phyloP scores from a whole-genome alignment of 2,888 invertebrate species.

The Reticulitermes lucifugus region DNA sequence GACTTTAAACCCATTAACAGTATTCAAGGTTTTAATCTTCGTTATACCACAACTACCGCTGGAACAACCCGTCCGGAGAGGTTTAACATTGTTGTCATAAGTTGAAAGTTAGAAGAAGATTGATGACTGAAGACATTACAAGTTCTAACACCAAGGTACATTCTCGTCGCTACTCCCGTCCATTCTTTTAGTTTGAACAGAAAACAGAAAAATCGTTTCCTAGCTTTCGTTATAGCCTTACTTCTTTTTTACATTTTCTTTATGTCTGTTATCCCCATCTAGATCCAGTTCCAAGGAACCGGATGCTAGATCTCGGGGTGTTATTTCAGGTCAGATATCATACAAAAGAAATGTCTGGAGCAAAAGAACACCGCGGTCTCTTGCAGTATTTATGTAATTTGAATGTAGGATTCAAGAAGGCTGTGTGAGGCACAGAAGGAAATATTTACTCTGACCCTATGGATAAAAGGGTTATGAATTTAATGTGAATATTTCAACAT shows the following conservation, averaged over 20 bases:
- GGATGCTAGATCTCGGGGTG: background rate
- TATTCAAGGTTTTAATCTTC: background rate
- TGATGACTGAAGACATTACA: slow-evolving; percentile 24
- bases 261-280: background rate
- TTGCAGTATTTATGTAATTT: too few relatives aligned
- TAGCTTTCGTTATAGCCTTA: background rate
- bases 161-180: background rate
- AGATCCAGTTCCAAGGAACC: background rate
- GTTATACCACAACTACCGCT: background rate
- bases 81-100: background rate
- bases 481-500: too few relatives aligned
- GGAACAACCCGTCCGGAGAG: background rate
- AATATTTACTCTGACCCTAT: too few relatives aligned
- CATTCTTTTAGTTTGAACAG: background rate
- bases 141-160: background rate
- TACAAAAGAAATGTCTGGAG: background rate
- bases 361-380: background rate
- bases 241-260: background rate
- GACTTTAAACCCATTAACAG: too few relatives aligned
- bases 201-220: slow-evolving; percentile 2
- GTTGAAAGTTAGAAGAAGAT: slow-evolving; percentile 12
- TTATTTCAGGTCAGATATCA: background rate
- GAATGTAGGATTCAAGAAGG: too few relatives aligned
- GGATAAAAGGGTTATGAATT: too few relatives aligned
- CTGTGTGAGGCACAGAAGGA: too few relatives aligned